Evolutionary conservation across 1,140 invertebrate species (phyloP).

Genomic region (Drosophila watanabei): DNA sequence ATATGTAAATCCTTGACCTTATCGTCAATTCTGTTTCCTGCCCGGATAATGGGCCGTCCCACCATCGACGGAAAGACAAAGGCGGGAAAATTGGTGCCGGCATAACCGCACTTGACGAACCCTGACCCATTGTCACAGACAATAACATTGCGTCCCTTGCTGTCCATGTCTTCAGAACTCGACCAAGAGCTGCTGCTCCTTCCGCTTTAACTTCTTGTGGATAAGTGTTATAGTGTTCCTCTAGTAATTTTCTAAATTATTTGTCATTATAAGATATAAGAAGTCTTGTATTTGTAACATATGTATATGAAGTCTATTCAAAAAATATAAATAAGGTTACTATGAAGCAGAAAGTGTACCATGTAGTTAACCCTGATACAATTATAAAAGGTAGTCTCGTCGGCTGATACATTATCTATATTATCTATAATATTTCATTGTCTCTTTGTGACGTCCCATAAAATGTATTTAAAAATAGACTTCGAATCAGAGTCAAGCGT

Average conservation of each 20-base stretch:
- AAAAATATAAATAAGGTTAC: slow-evolving; percentile 4
- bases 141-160: slow-evolving; percentile 97
- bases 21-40: slow-evolving; percentile 98
- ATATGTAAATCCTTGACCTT: slow-evolving; percentile 94
- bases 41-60: slow-evolving; percentile 98
- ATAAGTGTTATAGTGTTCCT: slow-evolving; percentile 5
- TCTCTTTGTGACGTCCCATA: slow-evolving; percentile 24
- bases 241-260: neutral
- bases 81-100: slow-evolving; percentile 99
- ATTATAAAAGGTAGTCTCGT: too few relatives aligned
- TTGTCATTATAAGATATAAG: neutral
- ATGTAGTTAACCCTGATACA: too few relatives aligned
- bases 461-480: slow-evolving; percentile 5
- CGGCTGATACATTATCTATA: too few relatives aligned
- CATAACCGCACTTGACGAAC: slow-evolving; percentile 99
- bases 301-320: neutral
- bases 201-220: slow-evolving; percentile 2
- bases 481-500: neutral
- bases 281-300: neutral
- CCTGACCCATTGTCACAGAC: slow-evolving; percentile 99
- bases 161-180: slow-evolving; percentile 91
- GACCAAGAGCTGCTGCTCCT: neutral
- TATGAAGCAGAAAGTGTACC: neutral
- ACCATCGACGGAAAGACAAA: slow-evolving; percentile 99
- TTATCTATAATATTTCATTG: neutral